Percentiles rank a stretch among this genome's conserved stretches.
Evolutionary conservation across 1,140 invertebrate species (phyloP).

Genomic region (Platorchestia sp.): DNA sequence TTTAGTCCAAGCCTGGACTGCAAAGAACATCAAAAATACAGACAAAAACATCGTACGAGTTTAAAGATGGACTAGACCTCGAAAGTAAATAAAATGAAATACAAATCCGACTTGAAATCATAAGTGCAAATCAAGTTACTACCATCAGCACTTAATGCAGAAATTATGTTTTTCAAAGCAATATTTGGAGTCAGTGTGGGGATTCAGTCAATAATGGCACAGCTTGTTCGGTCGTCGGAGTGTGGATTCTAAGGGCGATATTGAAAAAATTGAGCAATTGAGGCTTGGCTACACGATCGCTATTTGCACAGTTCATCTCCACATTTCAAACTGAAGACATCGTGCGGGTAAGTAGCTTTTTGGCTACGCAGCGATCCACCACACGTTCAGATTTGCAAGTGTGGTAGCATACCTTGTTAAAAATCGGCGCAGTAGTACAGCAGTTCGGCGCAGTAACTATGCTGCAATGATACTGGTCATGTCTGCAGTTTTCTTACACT

Average conservation of each 20-base stretch:
- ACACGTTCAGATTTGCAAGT: background rate
- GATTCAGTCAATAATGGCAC: background rate
- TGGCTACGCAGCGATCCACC: background rate
- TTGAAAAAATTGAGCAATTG: background rate
- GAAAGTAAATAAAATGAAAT: background rate
- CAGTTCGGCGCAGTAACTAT: no score
- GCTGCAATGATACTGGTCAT: no score
- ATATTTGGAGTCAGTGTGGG: background rate
- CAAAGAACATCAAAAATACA: background rate
- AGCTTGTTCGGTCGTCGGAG: background rate
- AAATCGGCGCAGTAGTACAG: no score
- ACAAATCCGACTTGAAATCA: background rate
- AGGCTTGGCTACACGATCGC: background rate
- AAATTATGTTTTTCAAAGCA: background rate
- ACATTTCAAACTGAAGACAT: background rate
- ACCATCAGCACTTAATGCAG: background rate
- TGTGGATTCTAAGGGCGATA: background rate
- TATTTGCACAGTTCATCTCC: background rate
- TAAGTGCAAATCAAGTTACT: background rate
- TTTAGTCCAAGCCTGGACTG: background rate
- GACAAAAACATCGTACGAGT: background rate
- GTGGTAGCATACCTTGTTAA: background rate
- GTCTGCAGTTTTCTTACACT: no score
- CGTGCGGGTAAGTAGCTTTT: background rate
- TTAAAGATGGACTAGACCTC: background rate